These are phyloP conservation scores for Frankliniella intonsa DNA, from an alignment of 2,888 invertebrate species.

Conservation along the genomic window DNA sequence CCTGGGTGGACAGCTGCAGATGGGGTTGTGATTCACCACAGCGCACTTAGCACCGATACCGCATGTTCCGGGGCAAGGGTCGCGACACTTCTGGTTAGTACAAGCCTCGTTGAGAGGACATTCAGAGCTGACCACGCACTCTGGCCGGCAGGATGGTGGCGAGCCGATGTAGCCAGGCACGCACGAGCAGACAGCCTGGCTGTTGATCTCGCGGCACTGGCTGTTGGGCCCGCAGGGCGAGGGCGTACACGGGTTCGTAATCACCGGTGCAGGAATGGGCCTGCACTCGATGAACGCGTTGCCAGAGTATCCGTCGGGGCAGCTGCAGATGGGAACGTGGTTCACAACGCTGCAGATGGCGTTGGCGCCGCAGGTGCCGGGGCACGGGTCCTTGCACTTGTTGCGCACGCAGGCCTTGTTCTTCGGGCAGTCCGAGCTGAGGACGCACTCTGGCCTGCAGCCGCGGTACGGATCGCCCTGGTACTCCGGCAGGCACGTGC, in stretches of 20 bases:
- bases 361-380: slow-evolving; percentile 68
- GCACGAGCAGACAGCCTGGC: slow-evolving; percentile 73
- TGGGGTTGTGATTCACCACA: slow-evolving; percentile 76
- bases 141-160: slow-evolving; percentile 77
- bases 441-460: slow-evolving; percentile 66
- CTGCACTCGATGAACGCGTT: slow-evolving; percentile 63
- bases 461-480: slow-evolving; percentile 72
- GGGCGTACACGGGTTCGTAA: slow-evolving; percentile 64
- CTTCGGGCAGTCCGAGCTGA: slow-evolving; percentile 56
- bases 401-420: slow-evolving; percentile 50
- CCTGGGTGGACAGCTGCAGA: slow-evolving; percentile 69
- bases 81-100: slow-evolving; percentile 72
- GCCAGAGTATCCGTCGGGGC: slow-evolving; percentile 62
- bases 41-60: slow-evolving; percentile 71
- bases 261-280: slow-evolving; percentile 42
- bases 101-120: slow-evolving; percentile 75
- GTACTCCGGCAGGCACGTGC: slow-evolving; percentile 67
- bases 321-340: slow-evolving; percentile 72
- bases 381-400: slow-evolving; percentile 58
- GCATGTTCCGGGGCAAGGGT: slow-evolving; percentile 78
- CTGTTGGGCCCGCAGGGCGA: slow-evolving; percentile 79
- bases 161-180: slow-evolving; percentile 65
- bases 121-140: slow-evolving; percentile 76
- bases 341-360: slow-evolving; percentile 69
- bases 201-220: slow-evolving; percentile 66